A percentile compares a stretch with the other conserved stretches of the same genome.
Conservation (phyloP, 2,797 vertebrate genomes). For the Microhierax caerulescens region DNA sequence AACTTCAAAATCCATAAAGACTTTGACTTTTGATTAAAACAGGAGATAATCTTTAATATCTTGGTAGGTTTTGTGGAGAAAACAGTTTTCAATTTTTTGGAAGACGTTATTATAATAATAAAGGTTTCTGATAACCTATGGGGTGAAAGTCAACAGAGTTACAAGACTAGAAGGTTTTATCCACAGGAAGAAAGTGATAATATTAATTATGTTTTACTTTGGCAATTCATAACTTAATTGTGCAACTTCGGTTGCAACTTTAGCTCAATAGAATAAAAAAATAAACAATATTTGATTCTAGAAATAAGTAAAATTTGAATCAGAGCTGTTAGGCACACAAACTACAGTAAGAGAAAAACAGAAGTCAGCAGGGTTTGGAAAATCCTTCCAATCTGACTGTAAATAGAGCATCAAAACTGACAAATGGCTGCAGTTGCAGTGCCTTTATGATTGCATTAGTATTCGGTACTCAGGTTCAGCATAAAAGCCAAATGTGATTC, state of each 20-base stretch:
- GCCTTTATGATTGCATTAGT: not conserved
- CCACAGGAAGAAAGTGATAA: not conserved
- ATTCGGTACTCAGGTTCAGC: not conserved
- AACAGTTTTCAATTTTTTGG: not conserved
- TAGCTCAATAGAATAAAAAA: not conserved
- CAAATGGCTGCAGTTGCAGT: not conserved
- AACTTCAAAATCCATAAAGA: not conserved
- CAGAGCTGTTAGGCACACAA: not conserved
- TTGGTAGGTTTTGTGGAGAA: not conserved
- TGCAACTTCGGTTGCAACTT: not conserved
- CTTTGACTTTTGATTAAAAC: not conserved
- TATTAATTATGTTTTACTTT: not conserved
- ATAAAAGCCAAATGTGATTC: slow-evolving; percentile 36
- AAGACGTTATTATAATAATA: not conserved
- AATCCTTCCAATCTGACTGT: not conserved
- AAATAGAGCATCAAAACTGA: slow-evolving; percentile 7
- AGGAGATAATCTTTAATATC: not conserved
- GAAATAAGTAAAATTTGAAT: not conserved
- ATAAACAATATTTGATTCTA: not conserved
- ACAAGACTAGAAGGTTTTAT: not conserved
- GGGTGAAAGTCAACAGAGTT: not conserved
- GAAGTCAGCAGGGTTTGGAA: not conserved
- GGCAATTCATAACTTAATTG: not conserved
- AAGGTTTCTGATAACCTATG: not conserved
- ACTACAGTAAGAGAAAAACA: not conserved